phyloP scores from a whole-genome alignment of 2,113 vertebrate genomes.

The Microcebus ravelobensis region DNA sequence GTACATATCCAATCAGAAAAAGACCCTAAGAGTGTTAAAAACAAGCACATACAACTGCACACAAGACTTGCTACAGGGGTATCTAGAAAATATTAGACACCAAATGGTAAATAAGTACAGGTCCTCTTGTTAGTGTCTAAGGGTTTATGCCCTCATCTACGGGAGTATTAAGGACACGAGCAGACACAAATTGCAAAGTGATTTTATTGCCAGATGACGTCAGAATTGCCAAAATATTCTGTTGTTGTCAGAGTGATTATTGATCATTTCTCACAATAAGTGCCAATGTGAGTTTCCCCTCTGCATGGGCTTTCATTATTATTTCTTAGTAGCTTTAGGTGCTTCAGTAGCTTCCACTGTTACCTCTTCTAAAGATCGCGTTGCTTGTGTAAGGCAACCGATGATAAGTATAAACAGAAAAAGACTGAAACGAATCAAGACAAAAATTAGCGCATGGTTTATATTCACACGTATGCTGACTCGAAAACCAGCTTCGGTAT shows the following conservation, averaged over 20 bases:
- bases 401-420: too few species aligned
- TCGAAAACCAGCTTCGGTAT: too few species aligned
- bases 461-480: too few species aligned
- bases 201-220: slow-evolving; percentile 67
- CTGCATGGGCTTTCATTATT: not conserved
- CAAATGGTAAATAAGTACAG: not conserved
- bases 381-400: too few species aligned
- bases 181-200: not conserved
- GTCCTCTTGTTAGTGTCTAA: not conserved
- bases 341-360: fast-evolving
- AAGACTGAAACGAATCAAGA: too few species aligned
- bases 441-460: too few species aligned
- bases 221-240: not conserved
- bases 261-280: not conserved
- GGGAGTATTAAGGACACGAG: not conserved
- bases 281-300: not conserved
- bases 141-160: not conserved
- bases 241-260: not conserved
- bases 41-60: not conserved
- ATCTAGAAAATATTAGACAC: not conserved
- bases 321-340: not conserved
- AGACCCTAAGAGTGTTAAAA: not conserved
- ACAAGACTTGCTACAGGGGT: not conserved
- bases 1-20: not conserved
- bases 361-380: fast-evolving